Base-by-base conservation (phyloP, 1,140 invertebrate genomes). In the Neuroterus valhalla region DNA sequence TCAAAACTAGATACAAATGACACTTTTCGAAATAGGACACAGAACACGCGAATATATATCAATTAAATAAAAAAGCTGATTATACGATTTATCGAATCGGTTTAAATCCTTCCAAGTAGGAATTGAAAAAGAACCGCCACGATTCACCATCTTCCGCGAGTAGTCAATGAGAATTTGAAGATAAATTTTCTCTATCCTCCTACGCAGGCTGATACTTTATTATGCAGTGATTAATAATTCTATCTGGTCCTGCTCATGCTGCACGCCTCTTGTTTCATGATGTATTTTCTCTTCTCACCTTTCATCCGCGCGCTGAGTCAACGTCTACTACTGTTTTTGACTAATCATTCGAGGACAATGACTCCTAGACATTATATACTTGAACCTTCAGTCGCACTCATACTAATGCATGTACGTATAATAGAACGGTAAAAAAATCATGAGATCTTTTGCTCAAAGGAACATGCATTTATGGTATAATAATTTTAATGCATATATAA, bases 121-220 rank as follows among this genome's bases (percentile, higher is more conserved):
- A 62, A n/a, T n/a, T n/a, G n/a, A n/a, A n/a, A n/a, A n/a, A 62
- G 55, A 62, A 26, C 55, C 26, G 21, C 21, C 55, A 62, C 12
- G 55, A 62, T 62, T 62, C 55, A 31, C 12, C 31, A 62, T 62
- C 23, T 62, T n/a, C 21, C 52, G 19, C 52, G 19, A 62, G 14
- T 62, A 62, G 52, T 62, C 52, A 26, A 38, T 38, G 10, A 62
- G 23, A 62, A 21, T 21, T 62, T 62, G 10, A 26, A 77, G 78
- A 77, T 74, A 72, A 78, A 80, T 80, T 74, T 80, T 76, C 73
- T 69, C 70, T 71, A 73, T 77, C 75, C 50, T 75, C 75, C 73
- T 71, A 79, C 78, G 75, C 78, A 68, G 31, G 38, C 75, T 67
- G 75, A 77, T 77, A 73, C 68, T 77, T 79, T 79, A 73, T 79